Conservation (phyloP, 2,113 vertebrate species). For the Dicerorhinus sumatrensis region DNA sequence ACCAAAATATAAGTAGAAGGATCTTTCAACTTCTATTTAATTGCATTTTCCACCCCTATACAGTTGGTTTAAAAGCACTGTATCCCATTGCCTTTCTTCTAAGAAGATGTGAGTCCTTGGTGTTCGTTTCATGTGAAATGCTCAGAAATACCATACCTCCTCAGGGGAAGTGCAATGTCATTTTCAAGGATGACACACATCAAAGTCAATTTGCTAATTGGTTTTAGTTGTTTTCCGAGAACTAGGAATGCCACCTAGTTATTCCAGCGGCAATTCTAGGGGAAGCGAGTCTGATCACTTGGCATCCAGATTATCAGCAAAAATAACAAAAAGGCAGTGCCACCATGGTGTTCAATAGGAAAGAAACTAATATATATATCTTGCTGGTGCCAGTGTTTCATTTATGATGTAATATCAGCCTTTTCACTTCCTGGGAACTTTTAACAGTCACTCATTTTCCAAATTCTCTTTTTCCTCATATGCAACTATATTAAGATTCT, state of each 20-base stretch:
- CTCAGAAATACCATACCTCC: not conserved
- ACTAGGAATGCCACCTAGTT: not conserved
- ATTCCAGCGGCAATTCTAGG: not conserved
- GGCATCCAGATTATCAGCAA: not conserved
- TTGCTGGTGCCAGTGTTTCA: not conserved
- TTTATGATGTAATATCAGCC: not conserved
- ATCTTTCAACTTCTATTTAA: not conserved
- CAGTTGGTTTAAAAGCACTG: not conserved
- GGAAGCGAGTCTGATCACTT: not conserved
- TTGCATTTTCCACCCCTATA: not conserved
- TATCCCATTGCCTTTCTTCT: not conserved
- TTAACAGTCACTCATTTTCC: not conserved
- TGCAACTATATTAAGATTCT: not conserved
- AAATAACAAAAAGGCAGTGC: not conserved
- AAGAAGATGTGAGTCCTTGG: slow-evolving; percentile 10
- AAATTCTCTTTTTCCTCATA: not conserved
- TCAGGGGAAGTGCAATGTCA: slow-evolving; percentile 18
- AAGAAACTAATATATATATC: not conserved
- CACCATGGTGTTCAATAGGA: not conserved
- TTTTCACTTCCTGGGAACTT: not conserved
- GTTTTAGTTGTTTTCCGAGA: slow-evolving; percentile 57
- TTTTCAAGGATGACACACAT: slow-evolving; percentile 56
- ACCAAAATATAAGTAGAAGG: not conserved
- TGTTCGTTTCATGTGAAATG: slow-evolving; percentile 55
- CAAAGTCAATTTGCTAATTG: slow-evolving; percentile 65